Evolutionary conservation across 2,888 invertebrate genomes (phyloP).

Genomic region (Ophion slaviceki): DNA sequence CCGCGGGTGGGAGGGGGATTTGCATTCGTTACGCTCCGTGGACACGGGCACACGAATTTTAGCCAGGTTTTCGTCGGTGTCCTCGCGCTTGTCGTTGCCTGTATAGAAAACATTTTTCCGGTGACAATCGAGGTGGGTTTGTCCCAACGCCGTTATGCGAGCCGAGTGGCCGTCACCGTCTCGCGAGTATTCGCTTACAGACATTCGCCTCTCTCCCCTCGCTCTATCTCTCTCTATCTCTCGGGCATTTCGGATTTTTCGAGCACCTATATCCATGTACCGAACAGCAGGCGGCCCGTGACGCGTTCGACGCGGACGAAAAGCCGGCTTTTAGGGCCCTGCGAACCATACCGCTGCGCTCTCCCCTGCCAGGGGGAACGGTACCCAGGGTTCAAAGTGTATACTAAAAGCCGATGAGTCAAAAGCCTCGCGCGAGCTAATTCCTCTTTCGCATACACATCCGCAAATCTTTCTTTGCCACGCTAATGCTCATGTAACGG

Average conservation of each 20-base stretch:
- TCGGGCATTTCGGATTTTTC: constrained; percentile 56
- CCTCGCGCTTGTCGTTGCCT: constrained; percentile 11
- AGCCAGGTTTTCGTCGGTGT: constrained; percentile 8
- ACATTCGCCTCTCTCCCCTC: not conserved
- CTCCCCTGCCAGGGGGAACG: not conserved
- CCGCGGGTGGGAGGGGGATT: constrained; percentile 35
- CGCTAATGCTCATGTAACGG: not conserved
- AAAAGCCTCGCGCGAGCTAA: constrained; percentile 55
- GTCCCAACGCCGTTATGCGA: constrained; percentile 38
- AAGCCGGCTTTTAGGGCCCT: constrained; percentile 50
- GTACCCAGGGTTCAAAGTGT: constrained; percentile 35
- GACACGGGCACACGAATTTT: constrained; percentile 53
- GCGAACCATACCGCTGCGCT: no score
- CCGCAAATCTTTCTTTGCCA: not conserved
- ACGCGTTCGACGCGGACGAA: constrained; percentile 39
- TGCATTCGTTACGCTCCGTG: constrained; percentile 54
- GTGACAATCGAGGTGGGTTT: constrained; percentile 48
- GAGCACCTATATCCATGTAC: constrained; percentile 10
- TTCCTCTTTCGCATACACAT: constrained; percentile 38
- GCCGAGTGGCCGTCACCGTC: constrained; percentile 17
- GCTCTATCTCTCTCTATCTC: constrained; percentile 6
- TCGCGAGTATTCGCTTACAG: constrained; percentile 38
- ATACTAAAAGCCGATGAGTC: constrained; percentile 60
- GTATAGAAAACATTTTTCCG: constrained; percentile 38
- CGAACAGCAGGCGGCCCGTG: constrained; percentile 61